Percentiles rank a stretch among this genome's conserved stretches.
Conservation (phyloP, 2,113 vertebrate genomes). For the Morphnarchus princeps region DNA sequence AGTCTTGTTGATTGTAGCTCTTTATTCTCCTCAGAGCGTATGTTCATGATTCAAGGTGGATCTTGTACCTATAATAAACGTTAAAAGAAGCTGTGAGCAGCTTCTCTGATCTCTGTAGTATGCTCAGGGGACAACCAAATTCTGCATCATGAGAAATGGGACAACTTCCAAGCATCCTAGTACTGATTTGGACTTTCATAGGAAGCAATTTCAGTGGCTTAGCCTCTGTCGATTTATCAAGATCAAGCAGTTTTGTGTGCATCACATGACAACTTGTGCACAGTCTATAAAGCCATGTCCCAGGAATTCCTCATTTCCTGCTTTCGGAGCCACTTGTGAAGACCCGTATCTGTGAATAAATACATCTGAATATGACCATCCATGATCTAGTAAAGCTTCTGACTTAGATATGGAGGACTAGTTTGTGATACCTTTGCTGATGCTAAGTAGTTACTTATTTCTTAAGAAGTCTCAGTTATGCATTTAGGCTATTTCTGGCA, state of each 20-base stretch:
- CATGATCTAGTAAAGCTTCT: neutral
- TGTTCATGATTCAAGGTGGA: neutral
- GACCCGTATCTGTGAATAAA: neutral
- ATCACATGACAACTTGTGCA: neutral
- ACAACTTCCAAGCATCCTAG: neutral
- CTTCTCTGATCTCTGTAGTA: neutral
- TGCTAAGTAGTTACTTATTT: neutral
- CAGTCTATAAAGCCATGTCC: neutral
- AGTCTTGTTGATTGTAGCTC: neutral
- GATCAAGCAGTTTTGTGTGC: accelerated
- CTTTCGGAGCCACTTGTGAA: neutral
- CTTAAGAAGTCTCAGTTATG: neutral
- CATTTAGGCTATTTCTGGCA: neutral
- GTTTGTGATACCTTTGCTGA: neutral
- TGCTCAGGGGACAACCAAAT: neutral
- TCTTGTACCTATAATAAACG: neutral
- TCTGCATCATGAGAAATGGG: neutral
- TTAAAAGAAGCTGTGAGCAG: neutral
- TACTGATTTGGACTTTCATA: neutral
- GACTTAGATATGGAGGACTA: neutral
- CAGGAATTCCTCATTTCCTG: neutral
- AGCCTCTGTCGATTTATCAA: neutral
- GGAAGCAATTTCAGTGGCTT: neutral
- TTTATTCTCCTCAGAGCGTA: neutral
- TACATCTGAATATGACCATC: neutral